Conservation (phyloP, 2,888 invertebrate species). For the Hipparchia sbordonii region DNA sequence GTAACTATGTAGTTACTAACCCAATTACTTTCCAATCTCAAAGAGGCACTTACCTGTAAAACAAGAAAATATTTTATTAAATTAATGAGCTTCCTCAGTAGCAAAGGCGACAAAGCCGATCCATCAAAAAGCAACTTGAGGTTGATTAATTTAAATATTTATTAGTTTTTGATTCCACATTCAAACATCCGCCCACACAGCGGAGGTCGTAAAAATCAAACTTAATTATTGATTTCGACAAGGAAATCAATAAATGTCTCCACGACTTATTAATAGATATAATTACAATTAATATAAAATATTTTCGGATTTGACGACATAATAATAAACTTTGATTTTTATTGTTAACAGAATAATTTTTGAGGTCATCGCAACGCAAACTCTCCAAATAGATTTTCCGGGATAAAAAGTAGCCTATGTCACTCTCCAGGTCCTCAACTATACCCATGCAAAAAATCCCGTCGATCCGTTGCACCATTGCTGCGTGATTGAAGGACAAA, state of each 20-base stretch:
- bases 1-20: background rate
- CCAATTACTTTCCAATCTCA: background rate
- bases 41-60: conserved; percentile 10
- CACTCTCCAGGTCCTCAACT: no score
- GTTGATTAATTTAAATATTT: background rate
- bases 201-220: background rate
- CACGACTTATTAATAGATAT: background rate
- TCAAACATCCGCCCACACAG: conserved; percentile 11
- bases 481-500: no score
- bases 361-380: no score
- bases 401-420: no score
- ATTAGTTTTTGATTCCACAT: conserved; percentile 5
- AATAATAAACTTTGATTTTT: background rate
- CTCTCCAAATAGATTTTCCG: no score
- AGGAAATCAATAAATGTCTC: background rate
- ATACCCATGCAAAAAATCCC: no score
- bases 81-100: conserved; percentile 4
- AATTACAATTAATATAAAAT: background rate
- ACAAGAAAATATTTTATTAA: background rate
- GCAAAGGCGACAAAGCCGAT: background rate
- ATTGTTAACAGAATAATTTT: no score
- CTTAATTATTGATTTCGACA: conserved; percentile 2
- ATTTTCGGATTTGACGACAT: background rate
- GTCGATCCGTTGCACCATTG: no score
- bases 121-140: conserved; percentile 5